A percentile compares a stretch with the other conserved stretches of the same genome.
Conservation (phyloP, 2,888 invertebrate genomes). For the Meteorus cinctellus region DNA sequence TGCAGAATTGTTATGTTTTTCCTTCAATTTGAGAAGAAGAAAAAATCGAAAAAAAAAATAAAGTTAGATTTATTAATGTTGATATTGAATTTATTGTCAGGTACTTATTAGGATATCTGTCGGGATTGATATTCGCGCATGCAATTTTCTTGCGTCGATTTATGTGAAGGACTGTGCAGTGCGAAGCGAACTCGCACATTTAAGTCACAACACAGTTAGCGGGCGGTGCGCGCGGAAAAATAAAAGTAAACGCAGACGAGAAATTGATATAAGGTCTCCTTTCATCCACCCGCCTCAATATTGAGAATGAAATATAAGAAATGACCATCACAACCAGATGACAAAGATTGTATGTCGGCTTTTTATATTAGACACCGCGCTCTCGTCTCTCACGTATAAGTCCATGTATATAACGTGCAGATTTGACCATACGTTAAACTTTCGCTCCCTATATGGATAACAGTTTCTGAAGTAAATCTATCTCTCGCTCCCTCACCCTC, state of each 20-base stretch:
- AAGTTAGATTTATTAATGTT: conserved; percentile 15
- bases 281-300: conserved; percentile 9
- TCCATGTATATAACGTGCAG: conserved; percentile 47
- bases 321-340: conserved; percentile 1
- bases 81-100: conserved; percentile 19
- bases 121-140: not conserved
- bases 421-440: conserved; percentile 62
- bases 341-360: conserved; percentile 21
- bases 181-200: not conserved
- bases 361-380: conserved; percentile 7
- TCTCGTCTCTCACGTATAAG: conserved; percentile 34
- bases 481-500: conserved; percentile 44
- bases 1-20: not conserved
- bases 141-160: conserved; percentile 25
- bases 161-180: conserved; percentile 4
- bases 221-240: not conserved
- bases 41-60: not conserved
- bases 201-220: not conserved
- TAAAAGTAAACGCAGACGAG: not conserved
- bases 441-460: conserved; percentile 73
- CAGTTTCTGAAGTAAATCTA: conserved; percentile 50
- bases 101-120: conserved; percentile 20
- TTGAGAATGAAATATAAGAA: not conserved
- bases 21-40: not conserved
- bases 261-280: conserved; percentile 10